Conservation (phyloP, 2,113 vertebrate species). For the Leptobrachium leishanense region DNA sequence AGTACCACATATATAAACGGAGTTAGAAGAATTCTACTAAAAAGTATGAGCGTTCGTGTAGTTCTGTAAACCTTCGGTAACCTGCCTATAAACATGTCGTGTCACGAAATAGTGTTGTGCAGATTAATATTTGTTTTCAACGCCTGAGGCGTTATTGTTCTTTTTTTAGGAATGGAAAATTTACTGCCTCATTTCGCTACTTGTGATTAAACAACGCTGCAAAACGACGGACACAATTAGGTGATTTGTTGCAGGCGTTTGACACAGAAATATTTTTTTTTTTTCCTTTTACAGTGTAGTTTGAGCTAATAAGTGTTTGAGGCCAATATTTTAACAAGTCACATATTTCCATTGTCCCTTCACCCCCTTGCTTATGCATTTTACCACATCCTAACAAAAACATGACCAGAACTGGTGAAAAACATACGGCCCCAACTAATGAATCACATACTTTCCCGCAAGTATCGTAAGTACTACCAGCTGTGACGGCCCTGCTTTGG, state of each 20-base stretch:
- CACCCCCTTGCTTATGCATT: constrained; percentile 94
- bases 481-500: constrained; percentile 91
- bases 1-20: no score
- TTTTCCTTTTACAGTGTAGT: constrained; percentile 69
- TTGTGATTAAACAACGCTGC: constrained; percentile 62
- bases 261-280: constrained; percentile 71
- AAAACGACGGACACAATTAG: constrained; percentile 69
- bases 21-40: no score
- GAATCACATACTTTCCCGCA: constrained; percentile 97
- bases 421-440: constrained; percentile 96
- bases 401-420: constrained; percentile 94
- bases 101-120: not conserved
- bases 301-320: constrained; percentile 82
- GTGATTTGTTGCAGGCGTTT: constrained; percentile 82
- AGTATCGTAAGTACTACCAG: constrained; percentile 98
- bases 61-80: no score
- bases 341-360: constrained; percentile 82
- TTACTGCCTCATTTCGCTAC: constrained; percentile 51
- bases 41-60: no score
- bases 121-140: not conserved
- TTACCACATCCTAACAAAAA: constrained; percentile 99
- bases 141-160: constrained; percentile 1
- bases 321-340: constrained; percentile 88
- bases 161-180: constrained; percentile 9
- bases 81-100: no score